Base-by-base conservation (phyloP, 2,113 vertebrate species). In the Enhydra lutris region DNA sequence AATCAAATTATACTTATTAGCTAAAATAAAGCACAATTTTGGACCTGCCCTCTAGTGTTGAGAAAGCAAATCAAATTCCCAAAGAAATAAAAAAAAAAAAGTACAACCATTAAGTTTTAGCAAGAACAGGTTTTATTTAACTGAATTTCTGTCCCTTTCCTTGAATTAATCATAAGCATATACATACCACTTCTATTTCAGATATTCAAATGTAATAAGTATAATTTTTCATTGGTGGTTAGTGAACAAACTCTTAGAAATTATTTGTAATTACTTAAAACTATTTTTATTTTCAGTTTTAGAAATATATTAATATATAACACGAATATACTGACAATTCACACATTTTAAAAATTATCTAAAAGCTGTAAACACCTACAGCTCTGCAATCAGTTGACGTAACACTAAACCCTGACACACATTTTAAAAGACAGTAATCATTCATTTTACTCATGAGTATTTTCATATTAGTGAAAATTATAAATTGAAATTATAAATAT, bases 21-120 rank as follows among this genome's bases (percentile, higher is more conserved):
- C 83, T 98, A 63, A 93, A 98, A 98, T 96, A 98, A 98, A 98
- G 97, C 96, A 98, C 90, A 98, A 98, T 97, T 99, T 98, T 98
- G 98, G 98, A 99, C 98, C 98, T 99, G 99, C 99, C 99, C 99
- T 99, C 99, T 99, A 99, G 99, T 98, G 99, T 99, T 98, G 98
- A 99, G 98, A 99, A 99, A 98, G 97, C 96, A 99, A 98, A 99
- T 98, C 82, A 98, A 99, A 98, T 82, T 95, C 59, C 76, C 91
- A 96, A 89, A 94, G 95, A 96, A 95, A 79, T 92, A 87, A 63
- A 73, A 29, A 74, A 81, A 91, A 67, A 80, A 98, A 97, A 95
- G 79, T 45, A 65, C 55, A 96, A 90, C 78, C 96, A 97, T 71
- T 73, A 98, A 97, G 95, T 23, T 0, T 14, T 59, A 95, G 83